phyloP scores from a whole-genome alignment of 2,888 invertebrate species.

The Hirtodrosophila duncani region DNA sequence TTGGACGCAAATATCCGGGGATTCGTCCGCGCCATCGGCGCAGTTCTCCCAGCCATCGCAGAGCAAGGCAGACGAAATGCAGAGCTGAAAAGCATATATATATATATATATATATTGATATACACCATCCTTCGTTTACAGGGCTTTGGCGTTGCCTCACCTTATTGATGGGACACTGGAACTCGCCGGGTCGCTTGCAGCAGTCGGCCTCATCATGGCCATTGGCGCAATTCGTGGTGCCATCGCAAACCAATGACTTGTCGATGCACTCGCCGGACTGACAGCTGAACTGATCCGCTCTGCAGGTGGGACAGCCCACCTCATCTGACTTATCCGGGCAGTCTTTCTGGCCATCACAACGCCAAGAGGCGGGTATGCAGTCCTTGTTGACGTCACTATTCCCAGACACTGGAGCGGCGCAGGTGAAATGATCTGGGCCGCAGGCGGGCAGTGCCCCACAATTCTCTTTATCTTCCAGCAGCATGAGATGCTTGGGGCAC shows the following conservation, averaged over 20 bases:
- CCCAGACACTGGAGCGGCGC: conserved; percentile 79
- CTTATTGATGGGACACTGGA: conserved; percentile 86
- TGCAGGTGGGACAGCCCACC: conserved; percentile 85
- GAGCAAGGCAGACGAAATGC: conserved; percentile 83
- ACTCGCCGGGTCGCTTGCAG: conserved; percentile 82
- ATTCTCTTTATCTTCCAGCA: conserved; percentile 82
- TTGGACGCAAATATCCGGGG: conserved; percentile 81
- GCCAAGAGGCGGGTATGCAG: conserved; percentile 85
- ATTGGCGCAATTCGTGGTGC: conserved; percentile 83
- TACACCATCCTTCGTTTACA: no score
- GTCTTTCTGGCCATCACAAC: conserved; percentile 87
- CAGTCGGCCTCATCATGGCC: conserved; percentile 85
- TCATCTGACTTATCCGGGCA: conserved; percentile 92
- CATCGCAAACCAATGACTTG: conserved; percentile 82
- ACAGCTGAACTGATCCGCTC: conserved; percentile 83
- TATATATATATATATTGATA: not conserved
- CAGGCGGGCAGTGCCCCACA: conserved; percentile 86
- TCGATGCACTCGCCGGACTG: conserved; percentile 82
- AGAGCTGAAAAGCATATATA: conserved; percentile 76
- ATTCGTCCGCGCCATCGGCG: conserved; percentile 89
- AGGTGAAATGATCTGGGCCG: conserved; percentile 85
- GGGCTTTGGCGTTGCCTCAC: no score
- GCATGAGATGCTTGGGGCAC: conserved; percentile 85
- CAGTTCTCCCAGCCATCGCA: conserved; percentile 90
- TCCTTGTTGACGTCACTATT: conserved; percentile 80